Evolutionary conservation across 2,888 invertebrate genomes (phyloP), one percentile per base, ranked within the genome.

Genomic region (Caenorhabditis panamensis): DNA sequence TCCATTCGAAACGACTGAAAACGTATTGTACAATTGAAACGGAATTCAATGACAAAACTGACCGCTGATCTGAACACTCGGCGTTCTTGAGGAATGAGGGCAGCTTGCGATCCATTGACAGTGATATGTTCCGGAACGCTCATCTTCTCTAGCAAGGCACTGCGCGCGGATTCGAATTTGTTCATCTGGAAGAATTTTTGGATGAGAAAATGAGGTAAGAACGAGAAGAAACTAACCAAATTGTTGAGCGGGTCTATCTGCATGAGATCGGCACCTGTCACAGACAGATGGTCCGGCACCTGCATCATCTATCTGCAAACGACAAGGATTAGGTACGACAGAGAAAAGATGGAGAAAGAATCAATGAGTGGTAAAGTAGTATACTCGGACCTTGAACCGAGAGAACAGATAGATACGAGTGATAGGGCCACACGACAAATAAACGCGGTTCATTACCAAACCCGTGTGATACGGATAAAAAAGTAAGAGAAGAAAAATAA

Each of bases 261-360:
- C 62, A 67, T 72, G 5, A 79, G 56, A 28, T 72, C 72, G 6
- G 67, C 79, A 51, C 79, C 79, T 41, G 79, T 79, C 37, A 79
- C 79, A 0, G 79, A 79, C 66, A 79, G 63, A 36, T 79, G 79
- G 64, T 79, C 79, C 31, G 79, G 79, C 26, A 79, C 72, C 67
- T 79, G 79, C 79, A 79, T 79, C 72, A 79, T 79, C 31, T 18
- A 22, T 28, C 13, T 13, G 41, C 61, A 56, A 47, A 9, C 6
- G 22, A 56, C 6, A 61, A 13, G n/a, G 16, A 51, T 18, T 53
- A 31, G 28, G n/a, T n/a, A n/a, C n/a, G n/a, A n/a, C n/a, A n/a
- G n/a, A n/a, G n/a, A n/a, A n/a, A 22, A 41, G 2, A 62, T 44
- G 59, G 44, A 20, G n/a, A 54, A 63, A 37, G 41, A 59, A 61